Evolutionary conservation across 2,888 invertebrate genomes (phyloP).

Genomic region (Apamea sordens): DNA sequence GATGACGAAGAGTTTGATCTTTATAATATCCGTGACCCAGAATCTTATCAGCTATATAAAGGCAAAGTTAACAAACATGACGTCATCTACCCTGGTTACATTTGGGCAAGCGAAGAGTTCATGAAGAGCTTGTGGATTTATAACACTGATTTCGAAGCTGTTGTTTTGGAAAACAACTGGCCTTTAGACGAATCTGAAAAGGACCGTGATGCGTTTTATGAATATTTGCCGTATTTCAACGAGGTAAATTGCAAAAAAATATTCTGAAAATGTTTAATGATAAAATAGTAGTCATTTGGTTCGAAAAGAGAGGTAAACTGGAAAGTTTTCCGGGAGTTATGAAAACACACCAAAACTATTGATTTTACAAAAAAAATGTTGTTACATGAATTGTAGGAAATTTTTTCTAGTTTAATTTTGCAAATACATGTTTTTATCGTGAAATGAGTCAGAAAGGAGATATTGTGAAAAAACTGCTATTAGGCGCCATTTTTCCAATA

Average conservation of each 20-base stretch:
- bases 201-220: conserved; percentile 75
- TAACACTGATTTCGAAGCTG: conserved; percentile 78
- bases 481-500: too few species aligned
- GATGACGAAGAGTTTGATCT: conserved; percentile 67
- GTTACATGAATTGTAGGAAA: too few species aligned
- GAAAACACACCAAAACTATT: too few species aligned
- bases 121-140: conserved; percentile 78
- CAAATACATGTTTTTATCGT: too few species aligned
- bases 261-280: not conserved
- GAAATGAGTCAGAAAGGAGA: too few species aligned
- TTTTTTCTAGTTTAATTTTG: too few species aligned
- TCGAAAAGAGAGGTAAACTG: too few species aligned
- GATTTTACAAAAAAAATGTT: too few species aligned
- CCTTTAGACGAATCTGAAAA: conserved; percentile 84
- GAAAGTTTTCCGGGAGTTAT: too few species aligned
- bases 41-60: conserved; percentile 71
- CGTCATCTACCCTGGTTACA: conserved; percentile 78
- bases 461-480: too few species aligned
- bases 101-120: conserved; percentile 74
- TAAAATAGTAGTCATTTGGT: too few species aligned
- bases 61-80: conserved; percentile 70
- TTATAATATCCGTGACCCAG: conserved; percentile 70
- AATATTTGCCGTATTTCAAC: conserved; percentile 87
- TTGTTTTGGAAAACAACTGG: conserved; percentile 90
- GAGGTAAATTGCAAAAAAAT: conserved; percentile 78